A percentile compares a stretch with the other conserved stretches of the same genome.
Conservation (phyloP, 2,888 invertebrate genomes). For the Drosophila nr. fundita region DNA sequence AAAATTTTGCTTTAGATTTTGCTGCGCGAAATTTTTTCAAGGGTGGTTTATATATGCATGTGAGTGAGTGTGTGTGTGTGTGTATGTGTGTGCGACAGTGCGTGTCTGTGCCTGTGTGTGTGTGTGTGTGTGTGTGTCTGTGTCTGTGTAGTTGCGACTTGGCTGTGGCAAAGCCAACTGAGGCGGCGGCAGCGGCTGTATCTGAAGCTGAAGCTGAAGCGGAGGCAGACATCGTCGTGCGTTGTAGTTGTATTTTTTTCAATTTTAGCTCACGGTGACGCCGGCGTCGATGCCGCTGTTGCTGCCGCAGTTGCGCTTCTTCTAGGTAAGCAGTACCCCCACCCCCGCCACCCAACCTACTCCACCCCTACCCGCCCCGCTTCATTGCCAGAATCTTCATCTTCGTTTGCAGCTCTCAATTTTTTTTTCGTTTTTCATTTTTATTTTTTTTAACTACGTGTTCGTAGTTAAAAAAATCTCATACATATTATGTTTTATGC, state of each 20-base stretch:
- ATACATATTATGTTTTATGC: slow-evolving; percentile 66
- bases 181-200: slow-evolving; percentile 33
- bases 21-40: slow-evolving; percentile 81
- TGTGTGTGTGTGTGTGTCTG: slow-evolving; percentile 26
- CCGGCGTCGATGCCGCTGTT: slow-evolving; percentile 30
- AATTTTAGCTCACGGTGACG: slow-evolving; percentile 42
- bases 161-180: slow-evolving; percentile 48
- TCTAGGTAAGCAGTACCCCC: slow-evolving; percentile 31
- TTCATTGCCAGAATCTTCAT: slow-evolving; percentile 42
- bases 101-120: slow-evolving; percentile 43
- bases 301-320: slow-evolving; percentile 36
- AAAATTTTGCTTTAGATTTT: slow-evolving; percentile 75
- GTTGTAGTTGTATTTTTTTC: slow-evolving; percentile 51
- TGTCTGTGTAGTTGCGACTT: slow-evolving; percentile 40
- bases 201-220: slow-evolving; percentile 9
- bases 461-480: slow-evolving; percentile 75
- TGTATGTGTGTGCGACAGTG: slow-evolving; percentile 48
- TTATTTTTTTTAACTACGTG: slow-evolving; percentile 70
- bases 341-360: not conserved
- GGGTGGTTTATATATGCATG: slow-evolving; percentile 77
- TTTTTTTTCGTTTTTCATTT: slow-evolving; percentile 68
- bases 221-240: slow-evolving; percentile 26
- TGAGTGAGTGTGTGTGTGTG: slow-evolving; percentile 31
- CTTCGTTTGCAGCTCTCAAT: slow-evolving; percentile 65
- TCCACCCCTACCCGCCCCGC: not conserved